phyloP scores from a whole-genome alignment of 1,140 invertebrate species.

The Lordiphosa stackelbergi region DNA sequence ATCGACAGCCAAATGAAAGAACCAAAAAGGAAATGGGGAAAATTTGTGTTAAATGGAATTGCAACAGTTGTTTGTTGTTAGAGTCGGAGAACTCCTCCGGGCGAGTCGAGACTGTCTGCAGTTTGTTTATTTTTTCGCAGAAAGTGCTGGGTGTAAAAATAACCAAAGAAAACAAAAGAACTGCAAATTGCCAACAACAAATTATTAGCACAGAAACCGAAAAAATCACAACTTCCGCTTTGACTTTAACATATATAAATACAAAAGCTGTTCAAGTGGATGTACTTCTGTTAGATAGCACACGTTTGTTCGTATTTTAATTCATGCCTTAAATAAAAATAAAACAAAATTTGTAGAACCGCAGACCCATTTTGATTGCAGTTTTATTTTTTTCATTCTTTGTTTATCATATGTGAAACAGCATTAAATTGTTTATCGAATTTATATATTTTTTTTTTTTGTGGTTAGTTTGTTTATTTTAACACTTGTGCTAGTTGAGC shows the following conservation, averaged over 20 bases:
- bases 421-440: constrained; percentile 28
- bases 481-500: constrained; percentile 3
- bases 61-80: constrained; percentile 75
- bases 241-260: constrained; percentile 23
- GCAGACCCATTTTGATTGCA: constrained; percentile 20
- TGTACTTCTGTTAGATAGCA: constrained; percentile 12
- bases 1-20: constrained; percentile 26
- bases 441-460: constrained; percentile 13
- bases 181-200: constrained; percentile 36
- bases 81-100: constrained; percentile 32
- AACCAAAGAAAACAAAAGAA: constrained; percentile 36
- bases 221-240: constrained; percentile 13
- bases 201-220: constrained; percentile 7
- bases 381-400: constrained; percentile 9
- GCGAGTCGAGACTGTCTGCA: constrained; percentile 11
- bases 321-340: constrained; percentile 10
- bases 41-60: constrained; percentile 71
- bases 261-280: constrained; percentile 22
- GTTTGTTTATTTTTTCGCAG: constrained; percentile 72
- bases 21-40: constrained; percentile 10
- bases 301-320: constrained; percentile 18
- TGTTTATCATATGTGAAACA: constrained; percentile 20
- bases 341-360: constrained; percentile 30
- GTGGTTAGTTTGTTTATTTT: constrained; percentile 14
- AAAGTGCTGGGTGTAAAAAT: constrained; percentile 42